Evolutionary conservation across 2,888 invertebrate species (phyloP).

Genomic region (Eucera pruinosa): DNA sequence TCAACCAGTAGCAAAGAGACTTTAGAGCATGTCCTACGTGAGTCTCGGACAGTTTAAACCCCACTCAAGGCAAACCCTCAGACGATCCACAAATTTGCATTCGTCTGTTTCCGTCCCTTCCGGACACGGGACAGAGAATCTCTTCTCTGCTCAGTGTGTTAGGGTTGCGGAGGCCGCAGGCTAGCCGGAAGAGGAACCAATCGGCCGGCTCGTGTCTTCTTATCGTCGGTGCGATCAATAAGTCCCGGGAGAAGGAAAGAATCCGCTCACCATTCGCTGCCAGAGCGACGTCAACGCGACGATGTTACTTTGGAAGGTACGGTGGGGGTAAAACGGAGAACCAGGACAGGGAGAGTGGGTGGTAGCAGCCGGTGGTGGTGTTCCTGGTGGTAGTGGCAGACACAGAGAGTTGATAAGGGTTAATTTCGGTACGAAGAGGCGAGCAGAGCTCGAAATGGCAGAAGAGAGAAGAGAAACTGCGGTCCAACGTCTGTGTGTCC

Average conservation of each 20-base stretch:
- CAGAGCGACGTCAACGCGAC: constrained; percentile 69
- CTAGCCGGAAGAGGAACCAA: constrained; percentile 77
- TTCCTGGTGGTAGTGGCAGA: constrained; percentile 45
- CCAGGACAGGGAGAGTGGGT: constrained; percentile 8
- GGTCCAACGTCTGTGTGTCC: constrained; percentile 76
- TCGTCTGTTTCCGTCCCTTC: constrained; percentile 9
- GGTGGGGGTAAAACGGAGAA: constrained; percentile 49
- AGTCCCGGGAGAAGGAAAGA: constrained; percentile 82
- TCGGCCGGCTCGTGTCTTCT: constrained; percentile 82
- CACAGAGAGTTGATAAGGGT: constrained; percentile 84
- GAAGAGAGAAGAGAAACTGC: constrained; percentile 55
- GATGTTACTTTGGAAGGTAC: constrained; percentile 51
- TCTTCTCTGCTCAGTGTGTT: background rate
- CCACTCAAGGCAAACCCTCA: constrained; percentile 23
- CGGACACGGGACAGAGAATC: constrained; percentile 18
- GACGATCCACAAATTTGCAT: constrained; percentile 46
- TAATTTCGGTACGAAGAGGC: constrained; percentile 84
- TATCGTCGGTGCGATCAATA: constrained; percentile 82
- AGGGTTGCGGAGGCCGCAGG: constrained; percentile 53
- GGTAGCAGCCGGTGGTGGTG: constrained; percentile 38
- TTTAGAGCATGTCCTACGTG: constrained; percentile 1
- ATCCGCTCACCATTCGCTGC: constrained; percentile 79
- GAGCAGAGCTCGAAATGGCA: constrained; percentile 50
- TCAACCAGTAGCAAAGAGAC: background rate
- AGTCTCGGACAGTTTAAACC: constrained; percentile 28